These are phyloP conservation scores for Autographa pulchrina DNA, from an alignment of 2,888 invertebrate genomes.

Conservation along the genomic window DNA sequence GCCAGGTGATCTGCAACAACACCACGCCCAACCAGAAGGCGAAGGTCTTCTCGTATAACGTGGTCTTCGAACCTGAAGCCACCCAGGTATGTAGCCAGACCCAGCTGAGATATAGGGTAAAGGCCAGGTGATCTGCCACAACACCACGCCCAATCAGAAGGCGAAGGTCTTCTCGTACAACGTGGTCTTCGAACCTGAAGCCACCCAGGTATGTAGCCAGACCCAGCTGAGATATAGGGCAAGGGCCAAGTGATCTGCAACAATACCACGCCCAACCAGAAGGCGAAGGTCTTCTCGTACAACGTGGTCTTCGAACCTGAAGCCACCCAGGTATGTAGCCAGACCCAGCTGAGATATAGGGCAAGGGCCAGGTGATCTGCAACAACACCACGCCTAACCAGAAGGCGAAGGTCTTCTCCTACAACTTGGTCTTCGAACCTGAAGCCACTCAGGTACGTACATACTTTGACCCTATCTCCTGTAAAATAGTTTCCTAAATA, in stretches of 20 bases:
- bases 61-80: conserved; percentile 97
- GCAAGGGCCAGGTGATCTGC: conserved; percentile 95
- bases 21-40: conserved; percentile 91
- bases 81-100: conserved; percentile 86
- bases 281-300: conserved; percentile 96
- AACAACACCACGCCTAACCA: conserved; percentile 88
- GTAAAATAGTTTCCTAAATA: too few relatives aligned
- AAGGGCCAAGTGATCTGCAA: conserved; percentile 95
- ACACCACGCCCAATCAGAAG: conserved; percentile 90
- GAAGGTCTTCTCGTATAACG: conserved; percentile 98
- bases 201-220: conserved; percentile 89
- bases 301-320: conserved; percentile 98
- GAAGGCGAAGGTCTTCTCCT: conserved; percentile 96
- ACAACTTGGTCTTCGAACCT: conserved; percentile 98
- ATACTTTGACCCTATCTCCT: too few relatives aligned
- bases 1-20: conserved; percentile 93
- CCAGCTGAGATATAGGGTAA: conserved; percentile 87
- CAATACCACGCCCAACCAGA: conserved; percentile 89
- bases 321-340: conserved; percentile 90
- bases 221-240: conserved; percentile 79
- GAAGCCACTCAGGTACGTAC: conserved; percentile 91
- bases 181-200: conserved; percentile 97
- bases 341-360: conserved; percentile 67
- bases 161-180: conserved; percentile 98
- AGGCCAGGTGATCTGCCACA: conserved; percentile 94